Base-by-base conservation (phyloP, 37 sponge, comb jelly and placozoan species). In the Spongilla lacustris region DNA sequence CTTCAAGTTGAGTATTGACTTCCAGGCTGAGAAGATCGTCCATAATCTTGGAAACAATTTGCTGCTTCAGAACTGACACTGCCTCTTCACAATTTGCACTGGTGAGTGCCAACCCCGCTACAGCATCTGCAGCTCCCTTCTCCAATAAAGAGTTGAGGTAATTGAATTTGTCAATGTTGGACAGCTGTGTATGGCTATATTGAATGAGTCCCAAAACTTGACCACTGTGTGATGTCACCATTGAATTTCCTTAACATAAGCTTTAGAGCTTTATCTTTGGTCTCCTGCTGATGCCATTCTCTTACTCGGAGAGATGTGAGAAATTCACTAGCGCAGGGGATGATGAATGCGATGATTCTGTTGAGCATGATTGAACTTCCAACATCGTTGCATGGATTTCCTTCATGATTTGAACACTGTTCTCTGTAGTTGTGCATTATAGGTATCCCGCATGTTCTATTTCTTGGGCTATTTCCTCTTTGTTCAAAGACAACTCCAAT, bases 391-490 rank as follows among this genome's bases (percentile, higher is more conserved):
- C 46, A 10, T 46, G 8, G 4, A 10, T 46, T 46, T 8, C 46
- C 46, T 46, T 46, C 46, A 8, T 25, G 41, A n/a, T 19, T 78
- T 11, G n/a, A 50, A 26, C 34, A 78, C 30, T 10, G 25, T 26
- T 29, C 9, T 41, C 79, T 58, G 66, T 19, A 78, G 25, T 50
- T 78, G 24, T 4, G 32, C 50, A 12, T 31, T 46, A 29, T 58
- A 50, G 79, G 66, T 27, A 78, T 78, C n/a, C 79, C 36, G 79
- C 48, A 24, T 78, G 66, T 46, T 78, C 79, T 58, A 78, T 78
- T 14, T 78, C 79, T 24, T 78, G 27, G 28, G 26, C 58, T 24
- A 78, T 48, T 26, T 78, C 79, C 6, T 78, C 79, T 29, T 78
- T 58, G n/a, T 78, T 50, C 27, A 27, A 23, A 27, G 38, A 9